Percentiles rank a stretch among this genome's conserved stretches.
Evolutionary conservation across 23 tunicate species (phyloP).

Genomic region (Clavelina lepadiformis): DNA sequence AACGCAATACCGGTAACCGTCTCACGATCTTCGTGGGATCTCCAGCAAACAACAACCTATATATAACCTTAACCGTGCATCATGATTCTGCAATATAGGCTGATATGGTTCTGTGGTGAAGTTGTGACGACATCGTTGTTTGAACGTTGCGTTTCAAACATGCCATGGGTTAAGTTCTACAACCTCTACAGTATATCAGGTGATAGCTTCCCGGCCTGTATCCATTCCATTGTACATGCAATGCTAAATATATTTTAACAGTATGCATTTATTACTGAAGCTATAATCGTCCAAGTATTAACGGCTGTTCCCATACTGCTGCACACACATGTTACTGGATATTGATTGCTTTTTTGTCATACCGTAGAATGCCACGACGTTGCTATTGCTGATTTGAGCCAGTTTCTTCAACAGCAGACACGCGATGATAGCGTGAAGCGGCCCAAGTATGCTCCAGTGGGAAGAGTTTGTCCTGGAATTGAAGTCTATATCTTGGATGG

Average conservation of each 20-base stretch:
- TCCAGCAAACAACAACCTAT: too few species aligned
- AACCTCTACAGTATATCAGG: constrained; percentile 96
- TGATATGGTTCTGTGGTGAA: constrained; percentile 91
- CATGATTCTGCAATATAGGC: constrained; percentile 17
- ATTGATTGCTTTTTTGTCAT: too few species aligned
- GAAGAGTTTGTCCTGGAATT: constrained; percentile 68
- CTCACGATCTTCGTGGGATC: too few species aligned
- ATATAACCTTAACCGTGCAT: neutral
- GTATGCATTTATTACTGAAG: too few species aligned
- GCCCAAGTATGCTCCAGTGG: constrained; percentile 83
- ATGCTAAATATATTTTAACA: neutral
- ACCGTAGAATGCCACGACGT: constrained; percentile 93
- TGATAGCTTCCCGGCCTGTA: neutral
- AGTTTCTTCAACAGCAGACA: constrained; percentile 19
- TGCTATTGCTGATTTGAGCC: constrained; percentile 54
- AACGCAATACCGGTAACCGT: too few species aligned
- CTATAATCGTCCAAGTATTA: too few species aligned
- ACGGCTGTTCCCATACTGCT: too few species aligned
- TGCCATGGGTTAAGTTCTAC: constrained; percentile 64
- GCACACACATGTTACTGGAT: too few species aligned
- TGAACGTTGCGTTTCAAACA: constrained; percentile 45
- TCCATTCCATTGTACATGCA: neutral
- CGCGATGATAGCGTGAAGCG: constrained; percentile 17
- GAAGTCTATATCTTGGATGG: constrained; percentile 62
- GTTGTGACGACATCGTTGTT: constrained; percentile 80